Conservation (phyloP, 1,140 invertebrate genomes). For the Habropoda laboriosa region DNA sequence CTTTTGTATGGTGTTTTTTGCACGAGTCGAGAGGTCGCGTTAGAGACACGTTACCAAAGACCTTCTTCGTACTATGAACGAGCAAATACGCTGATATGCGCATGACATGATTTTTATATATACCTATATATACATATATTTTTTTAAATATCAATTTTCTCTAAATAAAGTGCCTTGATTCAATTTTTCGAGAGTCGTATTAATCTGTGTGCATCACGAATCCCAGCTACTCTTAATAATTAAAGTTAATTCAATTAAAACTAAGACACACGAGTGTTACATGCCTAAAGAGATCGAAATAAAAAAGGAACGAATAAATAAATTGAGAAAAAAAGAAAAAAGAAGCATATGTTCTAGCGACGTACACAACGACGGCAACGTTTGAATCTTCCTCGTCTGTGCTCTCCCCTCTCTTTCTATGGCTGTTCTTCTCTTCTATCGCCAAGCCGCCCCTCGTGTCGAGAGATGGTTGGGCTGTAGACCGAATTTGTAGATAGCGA, state of each 20-base stretch:
- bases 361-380: not conserved
- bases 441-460: not conserved
- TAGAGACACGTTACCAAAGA: slow-evolving; percentile 7
- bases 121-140: not conserved
- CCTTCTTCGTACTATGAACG: not conserved
- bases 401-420: not conserved
- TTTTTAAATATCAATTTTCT: too few relatives aligned
- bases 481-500: slow-evolving; percentile 15
- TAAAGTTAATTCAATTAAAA: not conserved
- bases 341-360: not conserved
- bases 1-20: slow-evolving; percentile 26
- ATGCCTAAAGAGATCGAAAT: too few relatives aligned
- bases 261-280: not conserved
- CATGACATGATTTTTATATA: not conserved
- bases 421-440: slow-evolving; percentile 24
- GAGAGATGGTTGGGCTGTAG: too few relatives aligned
- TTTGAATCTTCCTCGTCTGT: not conserved
- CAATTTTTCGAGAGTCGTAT: not conserved
- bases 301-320: not conserved
- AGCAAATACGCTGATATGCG: not conserved
- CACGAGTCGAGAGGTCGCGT: slow-evolving; percentile 17
- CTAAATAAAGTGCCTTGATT: slow-evolving; percentile 16
- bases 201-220: slow-evolving; percentile 14
- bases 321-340: not conserved
- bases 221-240: not conserved